phyloP scores from a whole-genome alignment of 2,888 invertebrate genomes.

The Nudaria mundana region DNA sequence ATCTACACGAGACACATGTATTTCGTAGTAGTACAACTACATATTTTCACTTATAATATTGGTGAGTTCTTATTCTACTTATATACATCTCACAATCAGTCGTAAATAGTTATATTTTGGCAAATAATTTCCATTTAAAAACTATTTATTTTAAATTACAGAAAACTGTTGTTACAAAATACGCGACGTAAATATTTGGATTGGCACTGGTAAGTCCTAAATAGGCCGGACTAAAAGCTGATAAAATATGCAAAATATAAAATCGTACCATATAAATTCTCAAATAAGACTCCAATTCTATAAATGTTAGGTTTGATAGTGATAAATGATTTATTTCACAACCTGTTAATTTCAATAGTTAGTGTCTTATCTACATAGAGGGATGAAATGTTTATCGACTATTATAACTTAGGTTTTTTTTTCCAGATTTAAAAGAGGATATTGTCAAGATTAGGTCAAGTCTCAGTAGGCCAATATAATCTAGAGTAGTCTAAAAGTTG shows the following conservation, averaged over 20 bases:
- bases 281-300: slow-evolving; percentile 45
- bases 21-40: slow-evolving; percentile 57
- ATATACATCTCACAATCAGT: slow-evolving; percentile 80
- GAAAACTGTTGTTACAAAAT: slow-evolving; percentile 42
- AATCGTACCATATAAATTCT: slow-evolving; percentile 54
- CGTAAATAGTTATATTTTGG: slow-evolving; percentile 75
- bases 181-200: slow-evolving; percentile 51
- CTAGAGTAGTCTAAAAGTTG: slow-evolving; percentile 83
- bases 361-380: slow-evolving; percentile 44
- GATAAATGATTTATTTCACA: slow-evolving; percentile 63
- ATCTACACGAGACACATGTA: slow-evolving; percentile 63
- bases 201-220: slow-evolving; percentile 65
- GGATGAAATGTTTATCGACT: slow-evolving; percentile 42
- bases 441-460: slow-evolving; percentile 68
- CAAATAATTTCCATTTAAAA: slow-evolving; percentile 60
- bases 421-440: slow-evolving; percentile 64
- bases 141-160: slow-evolving; percentile 40
- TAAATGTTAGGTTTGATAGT: slow-evolving; percentile 36
- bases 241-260: slow-evolving; percentile 60
- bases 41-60: slow-evolving; percentile 61
- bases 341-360: slow-evolving; percentile 62
- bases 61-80: slow-evolving; percentile 73
- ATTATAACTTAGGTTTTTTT: slow-evolving; percentile 41
- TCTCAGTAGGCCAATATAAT: slow-evolving; percentile 39
- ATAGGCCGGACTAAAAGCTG: slow-evolving; percentile 74